These are phyloP conservation scores for Zelleria hepariella DNA, from an alignment of 2,888 invertebrate genomes.

Conservation along the genomic window DNA sequence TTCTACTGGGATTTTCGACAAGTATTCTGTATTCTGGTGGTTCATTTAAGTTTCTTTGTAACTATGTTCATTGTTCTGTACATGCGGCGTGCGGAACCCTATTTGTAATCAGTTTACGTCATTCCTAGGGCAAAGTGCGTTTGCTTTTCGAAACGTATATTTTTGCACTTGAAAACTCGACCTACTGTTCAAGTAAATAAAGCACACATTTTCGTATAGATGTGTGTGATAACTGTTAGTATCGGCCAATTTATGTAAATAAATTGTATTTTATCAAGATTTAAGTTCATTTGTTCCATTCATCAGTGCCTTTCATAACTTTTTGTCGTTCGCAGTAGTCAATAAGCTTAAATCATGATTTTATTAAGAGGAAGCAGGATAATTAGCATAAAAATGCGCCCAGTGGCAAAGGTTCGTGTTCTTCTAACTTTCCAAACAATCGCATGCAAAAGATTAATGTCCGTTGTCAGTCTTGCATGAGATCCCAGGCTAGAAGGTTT, in stretches of 20 bases:
- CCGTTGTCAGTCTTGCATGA: conserved; percentile 31
- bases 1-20: no score
- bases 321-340: neutral
- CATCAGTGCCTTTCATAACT: neutral
- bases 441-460: conserved; percentile 4
- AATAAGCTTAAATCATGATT: conserved; percentile 40
- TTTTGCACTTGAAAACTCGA: neutral
- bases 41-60: no score
- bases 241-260: neutral
- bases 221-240: neutral
- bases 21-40: no score
- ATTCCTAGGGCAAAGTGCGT: neutral
- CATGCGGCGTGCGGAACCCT: neutral
- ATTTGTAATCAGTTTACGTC: neutral
- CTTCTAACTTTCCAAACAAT: conserved; percentile 8
- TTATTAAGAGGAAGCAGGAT: conserved; percentile 46
- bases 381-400: conserved; percentile 56
- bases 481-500: conserved; percentile 22
- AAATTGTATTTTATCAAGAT: neutral
- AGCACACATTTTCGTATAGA: neutral
- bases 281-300: neutral
- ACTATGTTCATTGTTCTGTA: neutral
- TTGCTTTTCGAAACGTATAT: neutral
- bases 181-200: neutral
- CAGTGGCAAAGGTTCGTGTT: conserved; percentile 50